Percentiles rank a stretch among this genome's conserved stretches.
Evolutionary conservation across 2,888 invertebrate species (phyloP).

Genomic region (Ryuthela nishihirai): DNA sequence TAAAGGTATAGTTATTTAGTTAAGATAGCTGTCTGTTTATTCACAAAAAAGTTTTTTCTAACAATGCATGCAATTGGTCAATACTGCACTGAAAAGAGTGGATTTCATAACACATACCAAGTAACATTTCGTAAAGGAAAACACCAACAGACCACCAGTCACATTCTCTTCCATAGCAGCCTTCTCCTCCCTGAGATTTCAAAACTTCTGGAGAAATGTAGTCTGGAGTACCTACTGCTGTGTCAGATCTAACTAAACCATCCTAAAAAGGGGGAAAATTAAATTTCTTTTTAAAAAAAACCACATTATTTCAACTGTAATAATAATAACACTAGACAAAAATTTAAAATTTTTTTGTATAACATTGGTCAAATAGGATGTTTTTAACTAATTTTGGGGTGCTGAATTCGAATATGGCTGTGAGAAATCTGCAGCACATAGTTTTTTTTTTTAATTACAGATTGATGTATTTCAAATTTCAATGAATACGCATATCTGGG

Average conservation of each 20-base stretch:
- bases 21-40: no score
- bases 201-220: constrained; percentile 99
- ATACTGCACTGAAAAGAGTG: no score
- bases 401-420: no score
- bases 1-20: no score
- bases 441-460: no score
- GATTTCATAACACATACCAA: no score
- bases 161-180: constrained; percentile 70
- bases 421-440: no score
- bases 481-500: no score
- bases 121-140: constrained; percentile 97
- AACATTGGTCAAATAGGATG: not conserved
- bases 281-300: not conserved
- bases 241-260: constrained; percentile 91
- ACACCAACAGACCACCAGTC: constrained; percentile 99
- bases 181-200: constrained; percentile 77
- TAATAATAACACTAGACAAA: not conserved
- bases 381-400: no score
- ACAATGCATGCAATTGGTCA: no score
- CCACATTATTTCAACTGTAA: not conserved
- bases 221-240: constrained; percentile 98
- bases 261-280: constrained; percentile 58
- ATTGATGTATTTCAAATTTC: no score
- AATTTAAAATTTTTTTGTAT: not conserved
- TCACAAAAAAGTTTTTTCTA: no score